Evolutionary conservation across 2,888 invertebrate species (phyloP).

Genomic region (Diplolepis rosae): DNA sequence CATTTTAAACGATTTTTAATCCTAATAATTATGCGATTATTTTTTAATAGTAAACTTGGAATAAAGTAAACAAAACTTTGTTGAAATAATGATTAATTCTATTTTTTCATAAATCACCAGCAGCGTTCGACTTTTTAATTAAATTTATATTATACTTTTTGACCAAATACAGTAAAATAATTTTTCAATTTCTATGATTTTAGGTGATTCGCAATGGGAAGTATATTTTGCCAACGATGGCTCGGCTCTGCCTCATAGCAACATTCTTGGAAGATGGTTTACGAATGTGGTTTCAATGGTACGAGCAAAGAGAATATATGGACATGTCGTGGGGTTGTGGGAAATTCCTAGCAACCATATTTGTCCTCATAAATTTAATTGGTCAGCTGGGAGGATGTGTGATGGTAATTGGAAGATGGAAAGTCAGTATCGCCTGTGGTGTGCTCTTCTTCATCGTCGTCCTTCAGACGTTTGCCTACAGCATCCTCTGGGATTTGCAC

Average conservation of each 20-base stretch:
- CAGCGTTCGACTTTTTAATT: too few relatives aligned
- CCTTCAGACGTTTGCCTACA: conserved; percentile 95
- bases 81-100: too few relatives aligned
- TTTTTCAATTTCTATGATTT: too few relatives aligned
- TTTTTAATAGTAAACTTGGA: too few relatives aligned
- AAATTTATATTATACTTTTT: too few relatives aligned
- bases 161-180: too few relatives aligned
- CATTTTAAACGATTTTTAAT: too few relatives aligned
- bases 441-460: conserved; percentile 96
- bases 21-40: too few relatives aligned
- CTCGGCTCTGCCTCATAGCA: conserved; percentile 96
- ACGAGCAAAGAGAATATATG: conserved; percentile 97
- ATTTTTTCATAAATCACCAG: too few relatives aligned
- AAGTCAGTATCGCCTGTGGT: conserved; percentile 93
- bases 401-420: conserved; percentile 94
- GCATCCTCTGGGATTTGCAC: conserved; percentile 98
- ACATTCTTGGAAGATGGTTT: conserved; percentile 99
- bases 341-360: conserved; percentile 92
- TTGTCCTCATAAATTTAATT: conserved; percentile 95
- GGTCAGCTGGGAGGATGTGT: conserved; percentile 97
- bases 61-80: too few relatives aligned
- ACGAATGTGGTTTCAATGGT: conserved; percentile 99
- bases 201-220: conserved; percentile 95
- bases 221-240: conserved; percentile 94
- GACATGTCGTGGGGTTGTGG: conserved; percentile 98